A percentile compares a stretch with the other conserved stretches of the same genome.
phyloP scores from a whole-genome alignment of 2,797 vertebrate species.

The Acridotheres tristis region DNA sequence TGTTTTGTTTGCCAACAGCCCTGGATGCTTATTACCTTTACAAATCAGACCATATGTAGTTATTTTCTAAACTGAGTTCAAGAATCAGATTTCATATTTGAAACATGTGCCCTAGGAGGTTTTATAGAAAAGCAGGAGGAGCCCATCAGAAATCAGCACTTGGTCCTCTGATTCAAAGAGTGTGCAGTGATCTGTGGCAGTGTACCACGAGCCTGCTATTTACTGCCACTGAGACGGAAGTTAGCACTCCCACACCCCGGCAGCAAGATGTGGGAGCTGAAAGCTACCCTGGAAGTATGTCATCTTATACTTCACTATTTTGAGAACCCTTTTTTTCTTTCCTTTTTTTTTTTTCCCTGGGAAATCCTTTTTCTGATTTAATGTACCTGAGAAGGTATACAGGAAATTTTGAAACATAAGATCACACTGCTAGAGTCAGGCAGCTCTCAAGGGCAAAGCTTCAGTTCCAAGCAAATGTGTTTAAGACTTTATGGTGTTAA shows the following conservation, averaged over 20 bases:
- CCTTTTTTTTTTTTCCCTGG: accelerated
- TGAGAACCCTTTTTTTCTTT: neutral
- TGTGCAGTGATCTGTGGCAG: neutral
- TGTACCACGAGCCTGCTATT: neutral
- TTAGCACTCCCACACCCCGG: conserved; percentile 7
- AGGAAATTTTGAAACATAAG: neutral
- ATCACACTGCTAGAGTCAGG: neutral
- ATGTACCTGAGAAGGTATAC: neutral
- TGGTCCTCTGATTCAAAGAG: conserved; percentile 6
- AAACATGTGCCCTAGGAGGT: neutral
- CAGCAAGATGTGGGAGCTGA: conserved; percentile 51
- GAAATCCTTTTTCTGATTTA: conserved; percentile 33
- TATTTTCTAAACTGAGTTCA: neutral
- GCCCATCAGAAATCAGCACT: conserved; percentile 2
- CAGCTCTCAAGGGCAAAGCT: conserved; percentile 24
- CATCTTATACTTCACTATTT: conserved; percentile 27
- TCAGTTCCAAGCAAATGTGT: conserved; percentile 12
- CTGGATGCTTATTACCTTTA: neutral
- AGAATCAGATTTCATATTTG: neutral
- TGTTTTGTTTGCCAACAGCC: neutral
- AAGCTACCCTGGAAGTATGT: conserved; percentile 30
- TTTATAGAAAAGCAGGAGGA: neutral
- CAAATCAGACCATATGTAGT: neutral
- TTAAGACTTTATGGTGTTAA: conserved; percentile 32
- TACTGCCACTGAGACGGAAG: conserved; percentile 45